phyloP scores from a whole-genome alignment of 2,888 invertebrate species.

The Leptura quadrifasciata region DNA sequence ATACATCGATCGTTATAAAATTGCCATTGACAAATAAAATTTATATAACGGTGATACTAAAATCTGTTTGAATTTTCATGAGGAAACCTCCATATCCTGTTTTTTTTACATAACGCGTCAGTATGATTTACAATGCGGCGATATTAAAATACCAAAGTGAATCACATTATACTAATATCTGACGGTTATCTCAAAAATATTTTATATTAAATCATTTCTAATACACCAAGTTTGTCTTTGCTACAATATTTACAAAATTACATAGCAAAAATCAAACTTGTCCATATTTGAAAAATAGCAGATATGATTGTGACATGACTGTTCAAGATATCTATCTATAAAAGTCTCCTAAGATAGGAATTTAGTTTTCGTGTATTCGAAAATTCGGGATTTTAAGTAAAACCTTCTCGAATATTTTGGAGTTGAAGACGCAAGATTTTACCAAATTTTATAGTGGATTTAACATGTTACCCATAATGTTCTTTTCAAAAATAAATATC shows the following conservation, averaged over 20 bases:
- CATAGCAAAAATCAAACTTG: not conserved
- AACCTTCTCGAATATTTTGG: too few relatives aligned
- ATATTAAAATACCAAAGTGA: not conserved
- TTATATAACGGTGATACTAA: not conserved
- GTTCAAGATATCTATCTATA: too few relatives aligned
- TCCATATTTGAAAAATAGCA: too few relatives aligned
- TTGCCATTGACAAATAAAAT: not conserved
- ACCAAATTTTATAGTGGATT: too few relatives aligned
- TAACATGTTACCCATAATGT: too few relatives aligned
- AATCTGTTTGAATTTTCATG: conserved; percentile 25
- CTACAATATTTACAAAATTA: not conserved
- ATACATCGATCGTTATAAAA: not conserved
- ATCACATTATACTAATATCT: not conserved
- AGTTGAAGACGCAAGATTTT: too few relatives aligned
- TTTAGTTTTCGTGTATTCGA: too few relatives aligned
- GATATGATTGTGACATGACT: too few relatives aligned
- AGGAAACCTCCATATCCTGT: conserved; percentile 36
- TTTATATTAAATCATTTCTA: not conserved
- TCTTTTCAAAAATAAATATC: too few relatives aligned
- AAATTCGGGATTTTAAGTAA: too few relatives aligned
- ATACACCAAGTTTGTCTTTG: not conserved
- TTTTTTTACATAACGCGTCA: conserved; percentile 10
- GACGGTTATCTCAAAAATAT: not conserved
- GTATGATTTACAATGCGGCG: conserved; percentile 14
- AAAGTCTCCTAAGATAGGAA: too few relatives aligned